These are phyloP conservation scores for Neotoxoptera formosana DNA, from an alignment of 1,140 invertebrate genomes.

Conservation along the genomic window DNA sequence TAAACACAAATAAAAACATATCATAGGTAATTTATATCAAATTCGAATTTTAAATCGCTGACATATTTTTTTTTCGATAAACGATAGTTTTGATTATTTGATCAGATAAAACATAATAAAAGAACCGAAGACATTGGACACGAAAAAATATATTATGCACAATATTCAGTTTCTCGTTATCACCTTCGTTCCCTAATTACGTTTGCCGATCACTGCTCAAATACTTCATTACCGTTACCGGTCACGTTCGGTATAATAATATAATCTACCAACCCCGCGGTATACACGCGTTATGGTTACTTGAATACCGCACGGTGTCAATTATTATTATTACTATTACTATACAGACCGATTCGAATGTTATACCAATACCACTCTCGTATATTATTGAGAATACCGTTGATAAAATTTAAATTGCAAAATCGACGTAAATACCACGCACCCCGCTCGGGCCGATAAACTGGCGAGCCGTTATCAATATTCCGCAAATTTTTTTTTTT, in stretches of 20 bases:
- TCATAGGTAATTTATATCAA: no score
- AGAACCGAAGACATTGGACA: background rate
- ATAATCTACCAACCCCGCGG: background rate
- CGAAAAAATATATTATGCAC: background rate
- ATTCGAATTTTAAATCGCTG: background rate
- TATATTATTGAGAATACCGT: background rate
- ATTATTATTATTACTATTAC: background rate
- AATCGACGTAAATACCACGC: background rate
- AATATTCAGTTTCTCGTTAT: background rate
- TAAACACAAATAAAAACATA: no score
- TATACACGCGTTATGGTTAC: conserved; percentile 10
- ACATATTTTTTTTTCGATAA: background rate
- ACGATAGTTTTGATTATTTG: background rate
- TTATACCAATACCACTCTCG: background rate
- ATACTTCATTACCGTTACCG: background rate
- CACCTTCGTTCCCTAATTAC: conserved; percentile 8
- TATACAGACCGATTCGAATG: background rate
- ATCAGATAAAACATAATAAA: background rate
- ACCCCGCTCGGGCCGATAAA: background rate
- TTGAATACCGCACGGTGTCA: background rate
- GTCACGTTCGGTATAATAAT: background rate
- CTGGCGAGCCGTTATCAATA: background rate
- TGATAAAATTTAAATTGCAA: background rate
- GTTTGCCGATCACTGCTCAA: background rate
- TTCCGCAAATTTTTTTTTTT: background rate